A percentile compares a stretch with the other conserved stretches of the same genome.
phyloP scores from a whole-genome alignment of 2,888 invertebrate species.

The Morpho helenor region DNA sequence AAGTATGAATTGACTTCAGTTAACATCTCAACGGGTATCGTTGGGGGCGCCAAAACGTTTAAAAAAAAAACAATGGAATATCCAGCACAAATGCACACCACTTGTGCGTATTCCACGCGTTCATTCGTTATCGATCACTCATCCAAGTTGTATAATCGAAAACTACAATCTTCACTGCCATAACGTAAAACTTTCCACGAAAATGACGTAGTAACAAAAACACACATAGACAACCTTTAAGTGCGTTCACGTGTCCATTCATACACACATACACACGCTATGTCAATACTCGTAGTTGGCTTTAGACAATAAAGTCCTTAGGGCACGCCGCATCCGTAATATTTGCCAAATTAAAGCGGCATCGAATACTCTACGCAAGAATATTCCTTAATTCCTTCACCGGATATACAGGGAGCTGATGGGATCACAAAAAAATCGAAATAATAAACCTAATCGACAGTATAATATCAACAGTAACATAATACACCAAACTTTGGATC shows the following conservation, averaged over 20 bases:
- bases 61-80: conserved; percentile 47
- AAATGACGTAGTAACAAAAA: conserved; percentile 57
- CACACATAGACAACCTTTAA: conserved; percentile 62
- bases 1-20: conserved; percentile 27
- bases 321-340: too few species aligned
- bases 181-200: conserved; percentile 33
- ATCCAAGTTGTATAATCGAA: conserved; percentile 8
- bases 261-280: neutral
- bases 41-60: neutral
- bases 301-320: neutral
- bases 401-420: conserved; percentile 10
- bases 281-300: conserved; percentile 7
- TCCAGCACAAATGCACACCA: conserved; percentile 45
- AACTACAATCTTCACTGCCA: too few species aligned
- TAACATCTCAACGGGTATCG: neutral
- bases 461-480: conserved; percentile 35
- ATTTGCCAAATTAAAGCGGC: too few species aligned
- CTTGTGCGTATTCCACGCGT: conserved; percentile 44
- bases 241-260: conserved; percentile 12
- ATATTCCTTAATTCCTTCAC: neutral
- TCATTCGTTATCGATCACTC: conserved; percentile 20
- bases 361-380: neutral
- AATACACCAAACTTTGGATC: conserved; percentile 50
- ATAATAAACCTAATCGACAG: conserved; percentile 15
- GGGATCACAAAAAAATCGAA: conserved; percentile 18